phyloP scores from a whole-genome alignment of 2,113 vertebrate species.

The Epinephelus fuscoguttatus region DNA sequence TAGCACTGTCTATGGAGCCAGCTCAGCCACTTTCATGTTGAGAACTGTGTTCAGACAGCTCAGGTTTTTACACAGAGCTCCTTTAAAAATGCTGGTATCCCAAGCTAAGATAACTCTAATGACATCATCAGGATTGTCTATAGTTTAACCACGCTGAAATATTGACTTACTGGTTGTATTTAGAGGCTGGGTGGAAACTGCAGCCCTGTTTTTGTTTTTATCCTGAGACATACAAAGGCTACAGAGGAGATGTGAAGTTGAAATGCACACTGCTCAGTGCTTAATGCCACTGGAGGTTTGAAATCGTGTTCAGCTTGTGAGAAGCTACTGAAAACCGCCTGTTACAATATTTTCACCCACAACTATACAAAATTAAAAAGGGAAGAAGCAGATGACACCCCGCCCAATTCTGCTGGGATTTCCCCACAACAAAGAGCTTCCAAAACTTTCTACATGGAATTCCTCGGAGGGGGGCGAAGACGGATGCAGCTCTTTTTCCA shows the following conservation, averaged over 20 bases:
- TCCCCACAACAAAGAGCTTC: conserved; percentile 44
- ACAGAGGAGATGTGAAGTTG: neutral
- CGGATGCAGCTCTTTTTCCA: conserved; percentile 47
- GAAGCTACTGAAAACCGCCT: neutral
- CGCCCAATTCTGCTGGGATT: conserved; percentile 45
- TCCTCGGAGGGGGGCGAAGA: conserved; percentile 28
- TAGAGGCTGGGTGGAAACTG: neutral
- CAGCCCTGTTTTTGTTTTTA: neutral
- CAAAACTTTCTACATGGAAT: conserved; percentile 49
- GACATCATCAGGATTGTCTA: neutral
- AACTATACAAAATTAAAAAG: conserved; percentile 33
- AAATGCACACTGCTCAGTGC: conserved; percentile 2
- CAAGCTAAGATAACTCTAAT: neutral
- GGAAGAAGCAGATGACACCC: neutral
- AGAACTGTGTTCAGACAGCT: too few species aligned
- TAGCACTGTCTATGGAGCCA: too few species aligned
- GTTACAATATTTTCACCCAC: conserved; percentile 2
- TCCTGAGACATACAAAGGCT: neutral
- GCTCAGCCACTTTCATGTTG: too few species aligned
- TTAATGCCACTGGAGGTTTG: neutral
- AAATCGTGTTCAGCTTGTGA: neutral
- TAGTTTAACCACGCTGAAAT: neutral
- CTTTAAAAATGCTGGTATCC: neutral
- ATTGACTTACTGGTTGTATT: neutral
- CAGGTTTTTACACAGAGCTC: too few species aligned